A percentile compares a stretch with the other conserved stretches of the same genome.
phyloP scores from a whole-genome alignment of 2,113 vertebrate genomes.

The Archocentrus centrarchus region DNA sequence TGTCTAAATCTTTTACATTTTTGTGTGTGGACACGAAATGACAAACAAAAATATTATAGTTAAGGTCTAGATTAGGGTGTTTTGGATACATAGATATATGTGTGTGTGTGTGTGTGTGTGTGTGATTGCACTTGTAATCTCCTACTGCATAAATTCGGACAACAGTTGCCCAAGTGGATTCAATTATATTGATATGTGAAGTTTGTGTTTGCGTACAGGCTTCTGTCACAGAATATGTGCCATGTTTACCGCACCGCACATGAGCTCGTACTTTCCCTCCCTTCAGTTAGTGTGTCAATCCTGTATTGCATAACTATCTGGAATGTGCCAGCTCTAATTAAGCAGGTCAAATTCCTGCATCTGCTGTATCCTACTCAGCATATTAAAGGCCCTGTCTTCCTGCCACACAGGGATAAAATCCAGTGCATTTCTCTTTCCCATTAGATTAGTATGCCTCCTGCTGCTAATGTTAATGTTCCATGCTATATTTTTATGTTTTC shows the following conservation, averaged over 20 bases:
- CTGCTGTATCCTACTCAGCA: constrained; percentile 30
- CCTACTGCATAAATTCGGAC: neutral
- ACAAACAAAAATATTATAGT: neutral
- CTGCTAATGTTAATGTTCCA: neutral
- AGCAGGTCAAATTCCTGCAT: constrained; percentile 47
- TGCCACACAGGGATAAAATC: neutral
- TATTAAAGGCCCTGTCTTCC: neutral
- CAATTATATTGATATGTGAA: neutral
- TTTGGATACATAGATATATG: neutral
- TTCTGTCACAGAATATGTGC: neutral
- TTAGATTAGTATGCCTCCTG: neutral
- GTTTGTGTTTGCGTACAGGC: neutral
- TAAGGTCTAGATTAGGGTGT: neutral
- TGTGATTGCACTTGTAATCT: neutral
- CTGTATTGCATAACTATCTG: constrained; percentile 40
- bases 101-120: neutral
- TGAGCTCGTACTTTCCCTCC: neutral
- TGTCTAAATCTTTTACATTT: too few species aligned
- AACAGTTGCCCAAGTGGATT: neutral
- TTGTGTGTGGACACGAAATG: neutral
- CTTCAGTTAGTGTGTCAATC: constrained; percentile 53
- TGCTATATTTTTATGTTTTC: neutral
- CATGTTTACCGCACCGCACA: neutral
- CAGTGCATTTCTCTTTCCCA: neutral
- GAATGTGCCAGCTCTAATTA: constrained; percentile 32